These are phyloP conservation scores for Eristalis intricaria DNA, from an alignment of 2,888 invertebrate genomes.

Conservation along the genomic window DNA sequence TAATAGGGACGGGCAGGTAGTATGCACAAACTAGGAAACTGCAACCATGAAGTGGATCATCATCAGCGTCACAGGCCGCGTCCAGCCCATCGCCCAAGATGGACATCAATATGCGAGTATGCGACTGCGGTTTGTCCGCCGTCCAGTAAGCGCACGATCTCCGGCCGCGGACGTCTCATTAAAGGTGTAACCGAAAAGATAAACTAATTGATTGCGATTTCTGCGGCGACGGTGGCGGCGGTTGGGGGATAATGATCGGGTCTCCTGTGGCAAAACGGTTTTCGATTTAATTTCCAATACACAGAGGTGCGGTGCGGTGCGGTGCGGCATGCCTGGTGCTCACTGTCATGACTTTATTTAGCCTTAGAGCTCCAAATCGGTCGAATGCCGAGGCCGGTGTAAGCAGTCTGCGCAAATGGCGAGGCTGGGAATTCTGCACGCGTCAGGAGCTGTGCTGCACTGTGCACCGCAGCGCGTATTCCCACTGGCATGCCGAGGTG, in stretches of 20 bases:
- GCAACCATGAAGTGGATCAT: constrained; percentile 71
- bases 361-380: constrained; percentile 50
- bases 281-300: constrained; percentile 69
- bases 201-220: constrained; percentile 74
- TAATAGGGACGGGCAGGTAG: constrained; percentile 32
- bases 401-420: constrained; percentile 51
- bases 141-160: constrained; percentile 46
- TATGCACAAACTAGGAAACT: constrained; percentile 69
- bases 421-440: constrained; percentile 57
- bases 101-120: constrained; percentile 67
- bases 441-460: constrained; percentile 45
- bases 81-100: constrained; percentile 55
- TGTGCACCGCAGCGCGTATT: constrained; percentile 39
- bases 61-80: constrained; percentile 44
- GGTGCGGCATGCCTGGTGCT: constrained; percentile 59
- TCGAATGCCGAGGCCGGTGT: constrained; percentile 16
- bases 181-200: constrained; percentile 74
- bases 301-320: neutral
- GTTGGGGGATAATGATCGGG: constrained; percentile 61
- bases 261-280: constrained; percentile 68
- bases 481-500: constrained; percentile 67
- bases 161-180: constrained; percentile 70
- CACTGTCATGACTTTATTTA: constrained; percentile 71
- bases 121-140: constrained; percentile 44
- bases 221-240: constrained; percentile 31